phyloP scores from a whole-genome alignment of 2,888 invertebrate species.

The Pristionchus mayeri region DNA sequence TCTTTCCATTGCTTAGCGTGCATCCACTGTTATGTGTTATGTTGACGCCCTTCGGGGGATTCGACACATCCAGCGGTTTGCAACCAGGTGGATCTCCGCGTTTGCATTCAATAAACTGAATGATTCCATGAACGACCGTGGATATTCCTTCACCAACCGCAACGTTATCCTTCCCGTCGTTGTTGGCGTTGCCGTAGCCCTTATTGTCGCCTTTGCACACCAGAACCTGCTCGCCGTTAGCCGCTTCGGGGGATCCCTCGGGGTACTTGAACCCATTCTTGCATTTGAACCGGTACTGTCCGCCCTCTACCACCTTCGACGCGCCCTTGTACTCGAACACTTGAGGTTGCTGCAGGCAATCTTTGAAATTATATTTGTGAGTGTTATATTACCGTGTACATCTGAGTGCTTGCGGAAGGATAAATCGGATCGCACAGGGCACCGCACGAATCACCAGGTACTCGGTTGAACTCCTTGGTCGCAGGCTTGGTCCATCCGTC shows the following conservation, averaged over 20 bases:
- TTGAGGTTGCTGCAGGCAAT: slow-evolving; percentile 29
- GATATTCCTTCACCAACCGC: too few relatives aligned
- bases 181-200: background rate
- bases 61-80: background rate
- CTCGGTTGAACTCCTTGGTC: background rate
- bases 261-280: slow-evolving; percentile 41
- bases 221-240: background rate
- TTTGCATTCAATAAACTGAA: background rate
- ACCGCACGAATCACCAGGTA: slow-evolving; percentile 36
- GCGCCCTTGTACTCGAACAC: slow-evolving; percentile 27
- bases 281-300: slow-evolving; percentile 41
- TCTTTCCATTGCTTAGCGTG: slow-evolving; percentile 23
- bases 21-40: slow-evolving; percentile 2
- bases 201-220: slow-evolving; percentile 13
- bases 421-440: slow-evolving; percentile 38
- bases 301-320: slow-evolving; percentile 42
- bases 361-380: too few relatives aligned
- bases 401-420: too few relatives aligned
- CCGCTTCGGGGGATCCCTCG: slow-evolving; percentile 41
- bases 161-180: background rate
- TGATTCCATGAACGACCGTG: too few relatives aligned
- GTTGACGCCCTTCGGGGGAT: background rate
- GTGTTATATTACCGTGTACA: too few relatives aligned
- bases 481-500: slow-evolving; percentile 44
- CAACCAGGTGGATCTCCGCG: slow-evolving; percentile 38